Evolutionary conservation across 2,888 invertebrate genomes (phyloP).

Genomic region (Hipparchia semele): DNA sequence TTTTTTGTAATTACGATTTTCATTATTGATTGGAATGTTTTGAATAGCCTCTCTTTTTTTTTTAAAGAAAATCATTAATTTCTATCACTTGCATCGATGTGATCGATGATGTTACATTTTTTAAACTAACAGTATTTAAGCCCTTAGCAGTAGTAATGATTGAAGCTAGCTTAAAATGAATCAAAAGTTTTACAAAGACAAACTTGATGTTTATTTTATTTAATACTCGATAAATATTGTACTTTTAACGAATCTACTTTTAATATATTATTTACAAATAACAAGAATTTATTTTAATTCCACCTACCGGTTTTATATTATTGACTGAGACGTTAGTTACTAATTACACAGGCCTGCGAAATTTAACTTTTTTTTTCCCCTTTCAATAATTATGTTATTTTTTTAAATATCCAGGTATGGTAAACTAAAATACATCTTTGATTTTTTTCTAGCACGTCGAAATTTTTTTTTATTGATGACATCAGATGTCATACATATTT

Average conservation of each 20-base stretch:
- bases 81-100: not conserved
- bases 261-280: not conserved
- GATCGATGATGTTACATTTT: not conserved
- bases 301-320: not conserved
- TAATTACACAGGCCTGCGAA: too few species aligned
- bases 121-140: conserved; percentile 6
- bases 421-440: too few species aligned
- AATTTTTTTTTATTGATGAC: too few species aligned
- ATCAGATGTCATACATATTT: too few species aligned
- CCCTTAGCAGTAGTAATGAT: not conserved
- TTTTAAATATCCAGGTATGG: too few species aligned
- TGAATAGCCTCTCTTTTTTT: not conserved
- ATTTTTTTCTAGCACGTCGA: too few species aligned
- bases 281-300: not conserved
- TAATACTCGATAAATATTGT: conserved; percentile 3
- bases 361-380: too few species aligned
- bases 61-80: not conserved
- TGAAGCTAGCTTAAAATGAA: not conserved
- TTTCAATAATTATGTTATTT: too few species aligned
- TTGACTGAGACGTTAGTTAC: too few species aligned
- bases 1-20: not conserved
- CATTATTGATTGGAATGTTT: conserved; percentile 1
- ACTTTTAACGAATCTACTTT: not conserved
- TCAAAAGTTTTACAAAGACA: not conserved
- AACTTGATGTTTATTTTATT: conserved; percentile 1